These are phyloP conservation scores for Cetoscarus ocellatus DNA, from an alignment of 2,797 vertebrate genomes.

Conservation along the genomic window DNA sequence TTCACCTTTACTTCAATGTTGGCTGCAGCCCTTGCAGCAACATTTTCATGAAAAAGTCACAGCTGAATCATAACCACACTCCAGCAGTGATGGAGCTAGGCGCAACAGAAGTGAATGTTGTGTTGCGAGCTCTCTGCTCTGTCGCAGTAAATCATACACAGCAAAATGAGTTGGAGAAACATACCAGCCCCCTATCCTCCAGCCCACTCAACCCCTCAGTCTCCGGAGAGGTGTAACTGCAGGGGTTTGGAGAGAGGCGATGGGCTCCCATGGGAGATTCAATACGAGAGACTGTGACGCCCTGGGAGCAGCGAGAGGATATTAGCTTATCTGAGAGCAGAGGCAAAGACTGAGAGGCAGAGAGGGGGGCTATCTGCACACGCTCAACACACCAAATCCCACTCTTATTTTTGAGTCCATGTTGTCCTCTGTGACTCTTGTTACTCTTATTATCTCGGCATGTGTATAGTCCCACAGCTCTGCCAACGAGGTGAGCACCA, in stretches of 20 bases:
- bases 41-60: constrained; percentile 9
- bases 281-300: constrained; percentile 60
- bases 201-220: constrained; percentile 24
- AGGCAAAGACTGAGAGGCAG: constrained; percentile 19
- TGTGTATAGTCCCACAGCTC: constrained; percentile 17
- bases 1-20: constrained; percentile 4
- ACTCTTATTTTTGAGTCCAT: constrained; percentile 21
- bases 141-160: constrained; percentile 29
- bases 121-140: constrained; percentile 2
- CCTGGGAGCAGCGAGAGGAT: constrained; percentile 60
- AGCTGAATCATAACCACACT: constrained; percentile 10
- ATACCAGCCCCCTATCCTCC: neutral
- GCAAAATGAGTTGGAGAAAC: constrained; percentile 24
- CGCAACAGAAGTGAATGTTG: neutral
- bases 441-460: constrained; percentile 45
- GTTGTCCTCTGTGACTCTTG: constrained; percentile 46
- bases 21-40: neutral
- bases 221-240: constrained; percentile 65
- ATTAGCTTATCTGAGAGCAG: constrained; percentile 72
- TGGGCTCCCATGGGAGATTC: constrained; percentile 65
- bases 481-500: constrained; percentile 45
- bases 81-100: constrained; percentile 11
- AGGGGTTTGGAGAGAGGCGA: constrained; percentile 62
- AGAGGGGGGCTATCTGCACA: constrained; percentile 15
- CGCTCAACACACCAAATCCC: constrained; percentile 48